phyloP scores from a whole-genome alignment of 2,113 vertebrate species.

The Ceratotherium simum region DNA sequence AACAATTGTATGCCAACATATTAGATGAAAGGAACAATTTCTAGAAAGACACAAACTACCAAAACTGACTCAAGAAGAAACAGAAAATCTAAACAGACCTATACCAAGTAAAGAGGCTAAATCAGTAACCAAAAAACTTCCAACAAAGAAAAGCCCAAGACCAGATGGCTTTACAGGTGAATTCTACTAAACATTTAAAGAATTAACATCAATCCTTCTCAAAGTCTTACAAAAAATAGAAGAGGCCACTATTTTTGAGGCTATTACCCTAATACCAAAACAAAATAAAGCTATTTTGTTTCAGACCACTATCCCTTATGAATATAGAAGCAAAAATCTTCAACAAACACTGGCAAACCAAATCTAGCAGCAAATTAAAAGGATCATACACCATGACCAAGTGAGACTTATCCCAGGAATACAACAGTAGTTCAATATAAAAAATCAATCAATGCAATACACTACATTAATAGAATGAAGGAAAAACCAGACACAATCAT shows the following conservation, averaged over 20 bases:
- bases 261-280: background rate
- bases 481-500: background rate
- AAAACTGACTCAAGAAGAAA: slow-evolving; percentile 12
- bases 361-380: background rate
- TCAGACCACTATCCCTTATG: background rate
- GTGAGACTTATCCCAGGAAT: background rate
- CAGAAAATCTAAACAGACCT: background rate
- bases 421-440: background rate
- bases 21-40: background rate
- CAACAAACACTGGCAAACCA: slow-evolving; percentile 11
- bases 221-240: background rate
- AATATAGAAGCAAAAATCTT: background rate
- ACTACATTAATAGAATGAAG: background rate
- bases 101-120: background rate
- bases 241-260: background rate
- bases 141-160: background rate
- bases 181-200: background rate
- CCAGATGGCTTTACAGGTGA: background rate
- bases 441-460: background rate
- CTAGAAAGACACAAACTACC: background rate
- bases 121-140: background rate
- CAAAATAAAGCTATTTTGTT: background rate
- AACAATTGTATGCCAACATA: background rate
- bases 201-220: background rate
- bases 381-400: background rate